Evolutionary conservation across 1,140 invertebrate species (phyloP).

Genomic region (Drosophila nigrodunni): DNA sequence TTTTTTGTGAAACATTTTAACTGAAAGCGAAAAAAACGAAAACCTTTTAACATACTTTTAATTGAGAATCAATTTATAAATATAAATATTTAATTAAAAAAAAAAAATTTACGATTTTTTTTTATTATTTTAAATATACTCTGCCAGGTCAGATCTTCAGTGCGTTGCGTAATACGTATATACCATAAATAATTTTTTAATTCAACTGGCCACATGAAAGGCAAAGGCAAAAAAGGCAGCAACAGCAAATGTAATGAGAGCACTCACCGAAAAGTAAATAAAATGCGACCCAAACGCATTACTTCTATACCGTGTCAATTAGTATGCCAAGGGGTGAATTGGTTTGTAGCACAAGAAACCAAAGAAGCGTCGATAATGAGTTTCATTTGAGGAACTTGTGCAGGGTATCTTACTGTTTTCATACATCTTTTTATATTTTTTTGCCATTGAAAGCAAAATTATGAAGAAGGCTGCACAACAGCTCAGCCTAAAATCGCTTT

Average conservation of each 20-base stretch:
- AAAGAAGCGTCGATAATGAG: neutral
- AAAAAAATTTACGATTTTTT: constrained; percentile 45
- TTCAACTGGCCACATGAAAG: constrained; percentile 61
- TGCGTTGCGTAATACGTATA: constrained; percentile 42
- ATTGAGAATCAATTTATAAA: constrained; percentile 73
- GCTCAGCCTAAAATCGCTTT: neutral
- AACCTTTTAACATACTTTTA: constrained; percentile 49
- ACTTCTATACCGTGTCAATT: constrained; percentile 40
- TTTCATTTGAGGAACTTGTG: neutral
- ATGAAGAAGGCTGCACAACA: neutral
- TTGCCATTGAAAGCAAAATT: constrained; percentile 32
- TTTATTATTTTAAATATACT: constrained; percentile 26
- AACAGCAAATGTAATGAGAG: constrained; percentile 29
- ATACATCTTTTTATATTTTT: constrained; percentile 15
- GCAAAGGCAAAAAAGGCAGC: constrained; percentile 36
- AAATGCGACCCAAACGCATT: constrained; percentile 57
- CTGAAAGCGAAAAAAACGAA: neutral
- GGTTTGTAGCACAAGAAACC: neutral
- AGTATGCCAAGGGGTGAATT: neutral
- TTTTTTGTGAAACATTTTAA: neutral
- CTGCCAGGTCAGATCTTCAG: constrained; percentile 2
- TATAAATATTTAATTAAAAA: constrained; percentile 74
- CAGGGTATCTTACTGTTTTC: neutral
- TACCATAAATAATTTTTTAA: constrained; percentile 55
- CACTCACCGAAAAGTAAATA: constrained; percentile 45